phyloP scores from a whole-genome alignment of 2,888 invertebrate genomes.

The Zootermopsis nevadensis region DNA sequence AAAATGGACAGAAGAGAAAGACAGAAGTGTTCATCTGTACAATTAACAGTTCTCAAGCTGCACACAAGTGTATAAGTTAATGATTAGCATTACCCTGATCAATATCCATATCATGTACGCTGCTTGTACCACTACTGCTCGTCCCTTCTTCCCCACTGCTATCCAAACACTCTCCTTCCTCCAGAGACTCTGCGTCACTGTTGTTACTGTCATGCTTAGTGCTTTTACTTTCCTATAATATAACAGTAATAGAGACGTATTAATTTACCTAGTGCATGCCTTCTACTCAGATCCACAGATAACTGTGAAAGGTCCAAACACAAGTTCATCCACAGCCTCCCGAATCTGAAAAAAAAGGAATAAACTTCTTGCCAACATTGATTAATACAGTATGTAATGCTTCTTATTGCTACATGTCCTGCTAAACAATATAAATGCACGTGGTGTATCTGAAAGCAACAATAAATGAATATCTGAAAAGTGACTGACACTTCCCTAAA shows the following conservation, averaged over 20 bases:
- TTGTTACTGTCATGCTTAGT: constrained; percentile 56
- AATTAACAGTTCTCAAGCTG: too few relatives aligned
- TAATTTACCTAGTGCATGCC: constrained; percentile 67
- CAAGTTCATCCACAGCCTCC: constrained; percentile 60
- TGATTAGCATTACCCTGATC: constrained; percentile 8
- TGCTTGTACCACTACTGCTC: constrained; percentile 62
- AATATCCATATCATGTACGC: background rate
- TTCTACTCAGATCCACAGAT: constrained; percentile 67
- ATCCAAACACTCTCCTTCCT: constrained; percentile 56
- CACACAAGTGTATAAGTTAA: background rate
- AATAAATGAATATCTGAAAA: too few relatives aligned
- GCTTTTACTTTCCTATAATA: constrained; percentile 53
- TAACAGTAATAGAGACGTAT: constrained; percentile 49
- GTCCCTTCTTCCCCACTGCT: constrained; percentile 72
- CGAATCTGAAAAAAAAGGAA: constrained; percentile 40
- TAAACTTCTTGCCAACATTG: constrained; percentile 19
- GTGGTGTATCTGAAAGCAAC: too few relatives aligned
- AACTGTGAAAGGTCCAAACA: constrained; percentile 61
- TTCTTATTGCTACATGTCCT: too few relatives aligned
- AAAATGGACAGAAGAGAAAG: too few relatives aligned
- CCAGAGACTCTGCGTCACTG: constrained; percentile 54
- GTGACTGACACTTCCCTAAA: too few relatives aligned
- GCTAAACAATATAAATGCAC: too few relatives aligned
- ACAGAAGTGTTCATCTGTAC: too few relatives aligned
- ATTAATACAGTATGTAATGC: too few relatives aligned